These are phyloP conservation scores for Alca torda DNA, from an alignment of 2,797 vertebrate genomes.

Conservation along the genomic window DNA sequence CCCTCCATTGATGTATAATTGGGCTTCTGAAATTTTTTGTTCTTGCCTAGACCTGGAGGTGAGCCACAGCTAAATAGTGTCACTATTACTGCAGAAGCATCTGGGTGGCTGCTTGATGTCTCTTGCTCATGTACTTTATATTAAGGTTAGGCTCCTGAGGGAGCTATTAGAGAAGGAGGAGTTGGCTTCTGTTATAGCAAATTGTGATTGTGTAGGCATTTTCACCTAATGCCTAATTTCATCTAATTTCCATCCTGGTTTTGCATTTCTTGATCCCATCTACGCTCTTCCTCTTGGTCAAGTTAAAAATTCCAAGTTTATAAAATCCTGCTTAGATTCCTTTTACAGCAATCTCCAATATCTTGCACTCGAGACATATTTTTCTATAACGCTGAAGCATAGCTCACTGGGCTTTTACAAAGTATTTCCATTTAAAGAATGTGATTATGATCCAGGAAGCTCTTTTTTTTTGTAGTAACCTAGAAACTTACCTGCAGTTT, in stretches of 20 bases:
- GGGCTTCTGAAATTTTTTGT: background rate
- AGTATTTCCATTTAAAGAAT: background rate
- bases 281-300: background rate
- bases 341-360: background rate
- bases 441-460: background rate
- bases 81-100: background rate
- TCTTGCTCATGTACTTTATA: background rate
- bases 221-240: background rate
- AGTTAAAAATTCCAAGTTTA: background rate
- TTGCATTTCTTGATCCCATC: background rate
- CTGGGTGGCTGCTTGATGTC: background rate
- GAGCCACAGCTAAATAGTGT: background rate
- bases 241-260: background rate
- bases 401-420: background rate
- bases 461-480: background rate
- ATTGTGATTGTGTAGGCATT: background rate
- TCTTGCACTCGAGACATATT: background rate
- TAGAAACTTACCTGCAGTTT: background rate
- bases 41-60: background rate
- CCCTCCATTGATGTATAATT: background rate
- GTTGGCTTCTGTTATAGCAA: background rate
- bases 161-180: background rate
- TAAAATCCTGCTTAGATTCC: background rate
- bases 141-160: background rate
- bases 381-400: background rate